Conservation (phyloP, 2,797 vertebrate species). For the Rhadinocentrus ornatus region DNA sequence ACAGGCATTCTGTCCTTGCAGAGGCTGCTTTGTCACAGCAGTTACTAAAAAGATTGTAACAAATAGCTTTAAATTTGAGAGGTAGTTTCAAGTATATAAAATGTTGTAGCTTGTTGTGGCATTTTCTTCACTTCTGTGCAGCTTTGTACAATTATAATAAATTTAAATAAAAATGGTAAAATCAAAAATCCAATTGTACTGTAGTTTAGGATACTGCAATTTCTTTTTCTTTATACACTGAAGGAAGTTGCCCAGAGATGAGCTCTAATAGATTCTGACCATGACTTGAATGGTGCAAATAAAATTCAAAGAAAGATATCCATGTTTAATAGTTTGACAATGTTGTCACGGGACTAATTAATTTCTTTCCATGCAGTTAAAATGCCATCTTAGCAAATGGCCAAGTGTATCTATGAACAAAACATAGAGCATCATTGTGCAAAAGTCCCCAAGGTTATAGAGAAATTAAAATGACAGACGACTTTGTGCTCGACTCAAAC, state of each 20-base stretch:
- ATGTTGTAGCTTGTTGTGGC: background rate
- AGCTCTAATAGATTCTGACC: background rate
- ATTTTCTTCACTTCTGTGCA: background rate
- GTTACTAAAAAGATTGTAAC: constrained; percentile 16
- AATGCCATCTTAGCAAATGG: background rate
- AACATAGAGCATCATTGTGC: constrained; percentile 15
- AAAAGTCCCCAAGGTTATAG: background rate
- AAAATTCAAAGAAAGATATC: constrained; percentile 10
- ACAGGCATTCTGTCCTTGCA: constrained; percentile 44
- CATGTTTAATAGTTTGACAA: constrained; percentile 2
- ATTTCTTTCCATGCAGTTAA: constrained; percentile 26
- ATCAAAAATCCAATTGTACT: constrained; percentile 19
- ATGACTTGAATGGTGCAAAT: background rate
- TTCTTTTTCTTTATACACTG: background rate
- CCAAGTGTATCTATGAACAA: constrained; percentile 7
- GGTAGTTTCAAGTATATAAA: constrained; percentile 8
- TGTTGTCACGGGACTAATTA: constrained; percentile 10
- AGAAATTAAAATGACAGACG: constrained; percentile 24
- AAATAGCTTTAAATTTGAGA: constrained; percentile 11
- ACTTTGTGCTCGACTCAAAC: constrained; percentile 13
- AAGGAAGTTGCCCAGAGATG: background rate
- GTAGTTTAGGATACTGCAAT: background rate
- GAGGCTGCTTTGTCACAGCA: constrained; percentile 8
- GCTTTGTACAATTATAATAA: constrained; percentile 7
- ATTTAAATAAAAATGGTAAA: constrained; percentile 8